A percentile compares a stretch with the other conserved stretches of the same genome.
Evolutionary conservation across 2,888 invertebrate genomes (phyloP).

Genomic region (Agrilus cyanescens): DNA sequence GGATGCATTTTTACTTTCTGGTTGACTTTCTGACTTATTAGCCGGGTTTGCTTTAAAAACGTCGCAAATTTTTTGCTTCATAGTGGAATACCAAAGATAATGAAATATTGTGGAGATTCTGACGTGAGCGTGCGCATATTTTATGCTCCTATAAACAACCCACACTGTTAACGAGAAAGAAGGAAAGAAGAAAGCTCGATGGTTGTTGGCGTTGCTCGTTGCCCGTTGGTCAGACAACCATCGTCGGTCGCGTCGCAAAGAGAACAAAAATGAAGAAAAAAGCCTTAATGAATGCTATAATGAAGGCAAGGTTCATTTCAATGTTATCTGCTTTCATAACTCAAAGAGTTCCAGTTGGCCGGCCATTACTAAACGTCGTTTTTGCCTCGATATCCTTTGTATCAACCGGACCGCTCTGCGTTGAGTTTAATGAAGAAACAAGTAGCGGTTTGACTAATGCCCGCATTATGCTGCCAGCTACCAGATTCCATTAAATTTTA

Average conservation of each 20-base stretch:
- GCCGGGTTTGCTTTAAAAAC: too few species aligned
- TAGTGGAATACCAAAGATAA: too few species aligned
- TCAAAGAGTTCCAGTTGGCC: constrained; percentile 14
- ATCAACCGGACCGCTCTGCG: constrained; percentile 21
- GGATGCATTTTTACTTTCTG: too few species aligned
- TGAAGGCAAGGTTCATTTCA: constrained; percentile 13
- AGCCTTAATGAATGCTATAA: constrained; percentile 12
- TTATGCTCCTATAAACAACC: too few species aligned
- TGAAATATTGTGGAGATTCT: too few species aligned
- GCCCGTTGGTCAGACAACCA: neutral
- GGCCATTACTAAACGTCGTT: constrained; percentile 23
- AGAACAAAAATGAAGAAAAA: constrained; percentile 10
- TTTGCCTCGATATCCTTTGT: constrained; percentile 23
- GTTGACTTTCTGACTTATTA: too few species aligned
- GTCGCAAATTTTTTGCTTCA: too few species aligned
- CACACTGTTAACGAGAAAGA: too few species aligned
- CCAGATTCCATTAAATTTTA: constrained; percentile 18
- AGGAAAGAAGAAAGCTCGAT: too few species aligned
- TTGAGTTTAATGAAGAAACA: constrained; percentile 24
- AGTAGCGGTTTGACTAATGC: constrained; percentile 23
- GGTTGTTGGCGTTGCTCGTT: neutral
- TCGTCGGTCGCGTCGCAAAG: constrained; percentile 3
- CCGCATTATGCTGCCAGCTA: constrained; percentile 22
- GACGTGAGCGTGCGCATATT: too few species aligned
- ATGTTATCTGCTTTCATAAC: constrained; percentile 14